phyloP scores from a whole-genome alignment of 37 sponge, comb jelly and placozoan species.

The Aphrocallistes beatrix region DNA sequence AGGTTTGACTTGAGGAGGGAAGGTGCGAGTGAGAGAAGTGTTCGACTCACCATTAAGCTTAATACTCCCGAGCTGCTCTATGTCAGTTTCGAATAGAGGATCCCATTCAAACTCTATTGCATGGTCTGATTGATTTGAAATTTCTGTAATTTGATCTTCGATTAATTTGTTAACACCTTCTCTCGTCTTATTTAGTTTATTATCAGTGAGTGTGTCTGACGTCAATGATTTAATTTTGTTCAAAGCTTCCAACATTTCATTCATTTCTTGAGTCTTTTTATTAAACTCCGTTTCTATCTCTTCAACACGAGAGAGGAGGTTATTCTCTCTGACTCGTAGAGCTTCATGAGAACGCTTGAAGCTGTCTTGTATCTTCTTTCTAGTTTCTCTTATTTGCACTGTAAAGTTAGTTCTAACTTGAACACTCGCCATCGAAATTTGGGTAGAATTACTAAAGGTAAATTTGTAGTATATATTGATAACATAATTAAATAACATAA shows the following conservation, averaged over 20 bases:
- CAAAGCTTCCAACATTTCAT: background rate
- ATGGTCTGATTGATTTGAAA: background rate
- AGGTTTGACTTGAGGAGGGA: constrained; percentile 9
- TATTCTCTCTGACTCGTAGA: background rate
- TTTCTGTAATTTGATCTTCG: background rate
- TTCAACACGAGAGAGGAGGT: background rate
- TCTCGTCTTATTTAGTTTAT: background rate
- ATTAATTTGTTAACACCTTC: background rate
- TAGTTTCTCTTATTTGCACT: background rate
- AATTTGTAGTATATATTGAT: too few species aligned
- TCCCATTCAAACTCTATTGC: background rate
- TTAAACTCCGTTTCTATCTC: background rate
- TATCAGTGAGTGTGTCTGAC: background rate
- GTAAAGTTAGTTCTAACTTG: too few species aligned
- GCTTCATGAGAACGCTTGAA: constrained; percentile 7
- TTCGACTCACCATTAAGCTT: background rate
- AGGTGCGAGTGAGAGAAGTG: constrained; percentile 10
- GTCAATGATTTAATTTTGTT: background rate
- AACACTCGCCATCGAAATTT: too few species aligned
- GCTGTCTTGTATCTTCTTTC: background rate
- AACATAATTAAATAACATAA: too few species aligned
- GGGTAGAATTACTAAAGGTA: too few species aligned
- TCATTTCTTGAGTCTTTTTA: background rate
- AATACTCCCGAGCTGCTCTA: constrained; percentile 16
- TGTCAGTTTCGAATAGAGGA: background rate